Conservation (phyloP, 2,888 invertebrate species). For the Neria commutata region DNA sequence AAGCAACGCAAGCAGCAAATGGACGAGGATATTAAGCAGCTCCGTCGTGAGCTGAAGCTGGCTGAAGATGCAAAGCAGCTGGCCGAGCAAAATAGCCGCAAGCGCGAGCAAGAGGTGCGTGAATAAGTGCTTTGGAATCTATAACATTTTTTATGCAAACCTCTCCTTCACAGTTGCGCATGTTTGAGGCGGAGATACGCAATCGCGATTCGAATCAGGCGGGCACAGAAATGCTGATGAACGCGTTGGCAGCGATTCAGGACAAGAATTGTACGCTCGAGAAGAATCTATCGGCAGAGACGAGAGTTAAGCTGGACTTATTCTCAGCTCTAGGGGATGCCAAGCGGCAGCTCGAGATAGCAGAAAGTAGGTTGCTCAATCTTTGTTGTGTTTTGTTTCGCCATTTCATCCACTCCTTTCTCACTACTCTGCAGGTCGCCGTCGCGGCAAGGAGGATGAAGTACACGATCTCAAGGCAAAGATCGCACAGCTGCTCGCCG, state of each 20-base stretch:
- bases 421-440: conserved; percentile 67
- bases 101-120: conserved; percentile 60
- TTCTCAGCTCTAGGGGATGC: conserved; percentile 97
- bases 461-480: conserved; percentile 88
- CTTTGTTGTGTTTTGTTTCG: no score
- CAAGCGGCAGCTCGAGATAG: conserved; percentile 85
- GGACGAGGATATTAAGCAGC: conserved; percentile 72
- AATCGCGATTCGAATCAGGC: conserved; percentile 58
- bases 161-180: conserved; percentile 48
- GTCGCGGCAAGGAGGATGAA: conserved; percentile 87
- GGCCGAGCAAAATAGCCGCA: conserved; percentile 59
- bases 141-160: conserved; percentile 2
- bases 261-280: conserved; percentile 93
- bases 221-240: conserved; percentile 78
- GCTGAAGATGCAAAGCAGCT: conserved; percentile 70
- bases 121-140: background rate
- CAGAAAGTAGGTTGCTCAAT: conserved; percentile 72
- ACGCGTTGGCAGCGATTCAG: conserved; percentile 81
- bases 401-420: background rate
- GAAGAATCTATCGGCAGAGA: conserved; percentile 93
- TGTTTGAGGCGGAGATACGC: conserved; percentile 58
- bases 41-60: conserved; percentile 70
- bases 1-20: conserved; percentile 70
- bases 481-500: conserved; percentile 91
- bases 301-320: conserved; percentile 95